phyloP scores from a whole-genome alignment of 30 jellyfish, hydroid and myxozoan species.

The Mastigias papua region DNA sequence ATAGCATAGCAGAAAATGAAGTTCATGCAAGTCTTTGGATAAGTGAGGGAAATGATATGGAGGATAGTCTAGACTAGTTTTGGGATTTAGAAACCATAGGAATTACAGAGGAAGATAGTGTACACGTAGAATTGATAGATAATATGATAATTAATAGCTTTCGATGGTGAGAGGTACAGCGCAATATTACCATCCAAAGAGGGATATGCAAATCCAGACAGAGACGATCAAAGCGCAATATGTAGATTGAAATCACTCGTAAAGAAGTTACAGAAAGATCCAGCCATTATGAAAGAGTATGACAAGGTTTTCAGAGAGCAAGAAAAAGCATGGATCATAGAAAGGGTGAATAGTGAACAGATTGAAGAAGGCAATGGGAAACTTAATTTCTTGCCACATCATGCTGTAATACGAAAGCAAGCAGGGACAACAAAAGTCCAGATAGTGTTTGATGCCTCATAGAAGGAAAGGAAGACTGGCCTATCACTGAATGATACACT shows the following conservation, averaged over 20 bases:
- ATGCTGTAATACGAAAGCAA: conserved; percentile 37
- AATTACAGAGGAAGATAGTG: conserved; percentile 34
- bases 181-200: conserved; percentile 52
- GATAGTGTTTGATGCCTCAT: conserved; percentile 66
- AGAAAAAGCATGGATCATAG: conserved; percentile 47
- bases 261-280: conserved; percentile 31
- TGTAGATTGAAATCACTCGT: conserved; percentile 44
- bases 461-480: conserved; percentile 25
- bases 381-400: conserved; percentile 56
- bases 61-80: conserved; percentile 19
- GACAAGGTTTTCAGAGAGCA: conserved; percentile 51
- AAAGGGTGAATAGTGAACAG: conserved; percentile 28
- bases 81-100: conserved; percentile 65
- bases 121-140: conserved; percentile 13
- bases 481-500: conserved; percentile 50
- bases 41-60: not conserved
- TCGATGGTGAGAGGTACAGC: conserved; percentile 18
- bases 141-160: conserved; percentile 19
- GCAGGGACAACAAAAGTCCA: conserved; percentile 66
- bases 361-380: conserved; percentile 6
- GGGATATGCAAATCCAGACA: conserved; percentile 23
- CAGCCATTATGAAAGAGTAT: conserved; percentile 24
- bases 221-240: conserved; percentile 17
- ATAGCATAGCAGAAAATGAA: not conserved
- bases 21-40: conserved; percentile 25